Evolutionary conservation across 2,888 invertebrate species (phyloP).

Genomic region (Yponomeuta sedellus): DNA sequence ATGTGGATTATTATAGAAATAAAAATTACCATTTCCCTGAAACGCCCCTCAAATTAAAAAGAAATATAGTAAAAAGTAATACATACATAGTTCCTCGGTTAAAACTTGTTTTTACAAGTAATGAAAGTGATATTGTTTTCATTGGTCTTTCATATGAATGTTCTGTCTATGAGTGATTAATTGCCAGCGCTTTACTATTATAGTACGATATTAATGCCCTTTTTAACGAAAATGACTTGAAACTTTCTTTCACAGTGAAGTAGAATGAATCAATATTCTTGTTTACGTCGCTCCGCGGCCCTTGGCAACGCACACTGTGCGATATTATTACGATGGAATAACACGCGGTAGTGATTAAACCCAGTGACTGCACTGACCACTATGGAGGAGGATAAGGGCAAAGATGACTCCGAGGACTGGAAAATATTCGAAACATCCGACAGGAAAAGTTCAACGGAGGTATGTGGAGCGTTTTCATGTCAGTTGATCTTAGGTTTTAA

Average conservation of each 20-base stretch:
- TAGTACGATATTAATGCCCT: no score
- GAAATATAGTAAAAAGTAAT: neutral
- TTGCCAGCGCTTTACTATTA: no score
- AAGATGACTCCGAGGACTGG: conserved; percentile 80
- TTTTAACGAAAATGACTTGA: neutral
- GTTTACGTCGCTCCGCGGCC: conserved; percentile 37
- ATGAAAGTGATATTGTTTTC: no score
- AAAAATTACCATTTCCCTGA: no score
- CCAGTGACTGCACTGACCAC: neutral
- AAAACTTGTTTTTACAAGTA: neutral
- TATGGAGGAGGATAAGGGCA: conserved; percentile 63
- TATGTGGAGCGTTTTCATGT: conserved; percentile 35
- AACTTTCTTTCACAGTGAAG: neutral
- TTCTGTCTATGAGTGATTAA: no score
- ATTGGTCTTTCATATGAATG: no score
- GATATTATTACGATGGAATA: neutral
- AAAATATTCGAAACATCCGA: conserved; percentile 81
- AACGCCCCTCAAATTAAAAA: no score
- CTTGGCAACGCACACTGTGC: conserved; percentile 36
- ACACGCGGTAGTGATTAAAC: neutral
- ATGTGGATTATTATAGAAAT: no score
- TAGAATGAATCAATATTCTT: conserved; percentile 36
- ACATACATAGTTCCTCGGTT: neutral
- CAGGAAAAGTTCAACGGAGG: conserved; percentile 74
- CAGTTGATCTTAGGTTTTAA: neutral